These are phyloP conservation scores for Limnephilus auricula DNA, from an alignment of 2,888 invertebrate species.

Conservation along the genomic window DNA sequence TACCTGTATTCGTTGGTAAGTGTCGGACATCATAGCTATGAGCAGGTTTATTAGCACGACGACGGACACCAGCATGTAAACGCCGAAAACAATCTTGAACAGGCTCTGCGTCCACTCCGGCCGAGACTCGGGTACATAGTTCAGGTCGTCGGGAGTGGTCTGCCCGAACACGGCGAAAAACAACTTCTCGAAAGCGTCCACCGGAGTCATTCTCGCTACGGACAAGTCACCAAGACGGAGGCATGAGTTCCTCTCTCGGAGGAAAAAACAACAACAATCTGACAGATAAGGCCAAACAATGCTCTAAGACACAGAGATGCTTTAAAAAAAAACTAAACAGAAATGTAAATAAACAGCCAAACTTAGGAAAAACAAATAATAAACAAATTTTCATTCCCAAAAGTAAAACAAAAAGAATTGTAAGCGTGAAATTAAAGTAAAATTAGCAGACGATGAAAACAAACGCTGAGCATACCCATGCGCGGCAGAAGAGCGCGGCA, in stretches of 20 bases:
- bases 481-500: slow-evolving; percentile 58
- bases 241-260: slow-evolving; percentile 66
- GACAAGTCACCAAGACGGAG: slow-evolving; percentile 55
- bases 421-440: slow-evolving; percentile 62
- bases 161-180: slow-evolving; percentile 99
- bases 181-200: slow-evolving; percentile 96
- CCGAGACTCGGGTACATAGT: slow-evolving; percentile 82
- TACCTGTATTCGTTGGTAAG: slow-evolving; percentile 99
- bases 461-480: slow-evolving; percentile 65
- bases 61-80: slow-evolving; percentile 99
- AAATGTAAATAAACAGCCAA: slow-evolving; percentile 60
- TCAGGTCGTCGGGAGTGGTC: slow-evolving; percentile 88
- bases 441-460: slow-evolving; percentile 61
- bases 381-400: slow-evolving; percentile 59
- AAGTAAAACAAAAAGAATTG: slow-evolving; percentile 56
- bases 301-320: slow-evolving; percentile 62
- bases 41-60: slow-evolving; percentile 99
- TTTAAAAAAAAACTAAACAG: slow-evolving; percentile 56
- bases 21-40: slow-evolving; percentile 99
- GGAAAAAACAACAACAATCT: slow-evolving; percentile 65
- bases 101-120: slow-evolving; percentile 91
- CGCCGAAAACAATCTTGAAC: slow-evolving; percentile 92
- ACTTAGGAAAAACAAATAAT: slow-evolving; percentile 55
- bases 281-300: slow-evolving; percentile 63
- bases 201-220: slow-evolving; percentile 93